Evolutionary conservation across 2,888 invertebrate genomes (phyloP).

Genomic region (Horisme vitalbata): DNA sequence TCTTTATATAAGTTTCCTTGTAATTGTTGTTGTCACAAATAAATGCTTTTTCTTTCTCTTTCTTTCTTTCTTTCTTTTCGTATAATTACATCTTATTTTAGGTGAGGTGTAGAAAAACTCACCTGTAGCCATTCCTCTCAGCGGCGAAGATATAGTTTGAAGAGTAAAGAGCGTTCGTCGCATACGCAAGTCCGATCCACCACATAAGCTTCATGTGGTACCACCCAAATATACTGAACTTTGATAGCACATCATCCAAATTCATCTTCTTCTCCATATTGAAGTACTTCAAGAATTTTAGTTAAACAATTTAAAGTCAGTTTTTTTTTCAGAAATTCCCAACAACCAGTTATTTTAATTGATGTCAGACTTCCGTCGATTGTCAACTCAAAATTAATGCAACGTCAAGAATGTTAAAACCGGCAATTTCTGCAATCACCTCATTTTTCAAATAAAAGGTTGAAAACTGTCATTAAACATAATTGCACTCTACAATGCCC

Average conservation of each 20-base stretch:
- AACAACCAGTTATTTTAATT: neutral
- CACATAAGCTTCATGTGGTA: constrained; percentile 82
- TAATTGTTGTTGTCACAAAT: no score
- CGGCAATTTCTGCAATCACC: neutral
- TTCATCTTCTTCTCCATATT: constrained; percentile 33
- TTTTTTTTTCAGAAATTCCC: neutral
- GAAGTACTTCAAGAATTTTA: neutral
- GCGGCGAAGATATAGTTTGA: constrained; percentile 86
- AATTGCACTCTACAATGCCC: no score
- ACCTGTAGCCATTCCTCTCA: constrained; percentile 80
- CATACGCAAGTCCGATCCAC: constrained; percentile 80
- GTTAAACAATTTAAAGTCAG: neutral
- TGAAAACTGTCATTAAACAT: no score
- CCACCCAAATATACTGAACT: constrained; percentile 79
- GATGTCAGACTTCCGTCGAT: constrained; percentile 5
- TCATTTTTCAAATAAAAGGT: no score
- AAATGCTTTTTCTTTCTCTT: no score
- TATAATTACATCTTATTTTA: no score
- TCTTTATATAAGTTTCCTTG: no score
- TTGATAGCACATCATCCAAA: constrained; percentile 65
- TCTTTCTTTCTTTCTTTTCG: no score
- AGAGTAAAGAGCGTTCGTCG: constrained; percentile 83
- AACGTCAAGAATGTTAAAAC: constrained; percentile 1
- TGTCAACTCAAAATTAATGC: constrained; percentile 1
- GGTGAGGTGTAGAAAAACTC: no score